Base-by-base conservation (phyloP, 2,113 vertebrate species). In the Sitta europaea region DNA sequence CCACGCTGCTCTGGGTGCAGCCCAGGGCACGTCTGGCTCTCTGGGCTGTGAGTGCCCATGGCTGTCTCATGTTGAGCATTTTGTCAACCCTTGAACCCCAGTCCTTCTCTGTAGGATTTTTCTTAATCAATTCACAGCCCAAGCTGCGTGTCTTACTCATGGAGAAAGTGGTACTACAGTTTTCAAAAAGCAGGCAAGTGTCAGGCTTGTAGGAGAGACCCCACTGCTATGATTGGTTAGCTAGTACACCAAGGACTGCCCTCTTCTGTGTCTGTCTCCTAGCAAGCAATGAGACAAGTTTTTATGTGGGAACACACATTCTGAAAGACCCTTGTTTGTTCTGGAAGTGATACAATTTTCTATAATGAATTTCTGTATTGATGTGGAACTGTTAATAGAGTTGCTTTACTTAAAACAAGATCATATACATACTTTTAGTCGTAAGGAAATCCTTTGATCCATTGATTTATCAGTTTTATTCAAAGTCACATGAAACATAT, bases 401-500 rank as follows among this genome's bases (percentile, higher is more conserved):
- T 17, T 67, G 8, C 59, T 75, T 83, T 74, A 18, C 19, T 85
- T 62, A 59, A 59, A 53, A 63, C 6, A 40, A 36, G 9, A 40
- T 22, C 70, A 36, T 23, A 47, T 25, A 50, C 7, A 22, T 50
- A 42, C 6, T n/a, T 83, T 28, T 51, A 48, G 17, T 76, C 29
- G 53, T 33, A 83, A 90, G 43, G 77, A 91, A 73, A 67, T 57
- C 25, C 43, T 95, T 91, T 93, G 59, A 86, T 23, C 5, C 8
- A 42, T 63, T 74, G n/a, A 62, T 66, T 75, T 80, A 38, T 65
- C 38, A 55, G 33, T 86, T 93, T 94, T 57, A 73, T 95, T 67
- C 36, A 14, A 65, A 93, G 86, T 94, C 88, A 94, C 50, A 77
- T 88, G 71, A 88, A 94, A 76, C 31, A 67, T 38, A 54, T 23